phyloP scores from a whole-genome alignment of 1,140 invertebrate genomes.

The Maconellicoccus hirsutus region DNA sequence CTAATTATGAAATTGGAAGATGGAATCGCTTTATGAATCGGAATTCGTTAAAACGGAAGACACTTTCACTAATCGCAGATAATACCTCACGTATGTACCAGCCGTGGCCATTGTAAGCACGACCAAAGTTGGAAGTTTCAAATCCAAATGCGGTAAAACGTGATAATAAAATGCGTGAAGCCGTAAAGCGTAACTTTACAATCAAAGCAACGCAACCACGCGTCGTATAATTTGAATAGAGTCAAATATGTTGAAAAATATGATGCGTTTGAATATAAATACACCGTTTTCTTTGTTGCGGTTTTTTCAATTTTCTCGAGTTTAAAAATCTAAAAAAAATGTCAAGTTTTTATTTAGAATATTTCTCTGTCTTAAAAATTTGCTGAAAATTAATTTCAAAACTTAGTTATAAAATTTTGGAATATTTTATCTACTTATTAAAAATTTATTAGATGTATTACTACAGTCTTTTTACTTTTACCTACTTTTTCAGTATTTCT shows the following conservation, averaged over 20 bases:
- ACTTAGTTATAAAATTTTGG: too few relatives aligned
- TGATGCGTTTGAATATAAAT: not conserved
- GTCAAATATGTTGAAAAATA: not conserved
- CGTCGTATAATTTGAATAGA: not conserved
- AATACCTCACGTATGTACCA: not conserved
- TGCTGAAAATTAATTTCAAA: too few relatives aligned
- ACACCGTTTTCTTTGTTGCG: too few relatives aligned
- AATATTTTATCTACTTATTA: too few relatives aligned
- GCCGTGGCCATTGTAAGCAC: not conserved
- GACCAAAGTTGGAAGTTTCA: not conserved
- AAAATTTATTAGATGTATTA: too few relatives aligned
- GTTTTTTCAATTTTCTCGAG: too few relatives aligned
- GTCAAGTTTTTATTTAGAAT: too few relatives aligned
- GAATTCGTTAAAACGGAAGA: not conserved
- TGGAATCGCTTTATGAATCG: not conserved
- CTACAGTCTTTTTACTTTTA: too few relatives aligned
- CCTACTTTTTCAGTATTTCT: too few relatives aligned
- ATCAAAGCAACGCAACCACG: not conserved
- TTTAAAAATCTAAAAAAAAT: too few relatives aligned
- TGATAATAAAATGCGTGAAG: slow-evolving; percentile 5
- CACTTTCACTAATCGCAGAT: not conserved
- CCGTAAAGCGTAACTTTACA: not conserved
- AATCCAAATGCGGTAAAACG: slow-evolving; percentile 7
- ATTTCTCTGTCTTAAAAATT: too few relatives aligned
- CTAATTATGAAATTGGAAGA: not conserved